Evolutionary conservation across 2,888 invertebrate species (phyloP), one percentile per base, ranked within the genome.

Genomic region (Rhogogaster chlorosoma): DNA sequence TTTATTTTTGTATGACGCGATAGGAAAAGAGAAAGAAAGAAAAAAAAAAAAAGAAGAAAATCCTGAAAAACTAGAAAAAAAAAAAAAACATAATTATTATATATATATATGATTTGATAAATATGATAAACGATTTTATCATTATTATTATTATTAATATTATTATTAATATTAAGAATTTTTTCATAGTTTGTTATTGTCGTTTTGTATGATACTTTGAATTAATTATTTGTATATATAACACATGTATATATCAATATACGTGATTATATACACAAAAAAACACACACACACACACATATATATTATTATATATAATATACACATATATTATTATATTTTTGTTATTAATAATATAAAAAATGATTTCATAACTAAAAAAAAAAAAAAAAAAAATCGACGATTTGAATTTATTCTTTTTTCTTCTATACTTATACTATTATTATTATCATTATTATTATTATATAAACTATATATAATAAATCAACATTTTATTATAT

Each of bases 71-170:
- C 6, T 18, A 18, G 10, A 18, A n/a, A n/a, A 18, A 32, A 77
- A 49, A 29, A 80, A 53, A 26, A 15, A 38, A 12, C 36, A 64
- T 90, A 89, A 91, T 90, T 80, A 73, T 78, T 87, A 82, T 88
- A 89, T 49, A 90, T 89, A 88, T 90, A 90, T 90, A 90, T 95
- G n/a, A n/a, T n/a, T n/a, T n/a, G n/a, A 90, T 89, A 88, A 90
- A 90, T 90, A 90, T 95, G 95, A 53, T 53, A 53, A 53, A n/a
- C 53, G 94, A 94, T 94, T 94, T 88, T 95, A 94, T 94, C 26
- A 61, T 61, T 26, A 26, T 61, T 61, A 61, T 26, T 26, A 61
- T 61, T 61, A 61, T 53, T 53, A 53, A 9, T 49, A 15, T 84
- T 75, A 77, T 84, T 87, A 86, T 84, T 84, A 80, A 85, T 87